Percentiles rank a stretch among this genome's conserved stretches.
Evolutionary conservation across 2,888 invertebrate species (phyloP).

Genomic region (Sphinx pinastri): DNA sequence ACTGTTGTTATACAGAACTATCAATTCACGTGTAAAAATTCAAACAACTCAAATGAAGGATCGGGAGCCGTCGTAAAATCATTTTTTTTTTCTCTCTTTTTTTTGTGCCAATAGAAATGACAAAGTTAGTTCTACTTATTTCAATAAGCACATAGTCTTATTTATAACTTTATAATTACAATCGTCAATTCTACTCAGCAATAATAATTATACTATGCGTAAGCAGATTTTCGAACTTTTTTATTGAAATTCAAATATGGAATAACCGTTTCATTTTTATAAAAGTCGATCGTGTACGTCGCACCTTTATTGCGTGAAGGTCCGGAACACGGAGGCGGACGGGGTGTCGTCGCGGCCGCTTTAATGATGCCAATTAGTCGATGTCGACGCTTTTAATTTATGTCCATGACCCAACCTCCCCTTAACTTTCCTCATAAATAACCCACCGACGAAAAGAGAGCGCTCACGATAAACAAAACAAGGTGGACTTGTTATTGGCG

Average conservation of each 20-base stretch:
- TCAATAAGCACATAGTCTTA: no score
- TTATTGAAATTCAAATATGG: no score
- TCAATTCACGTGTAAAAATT: no score
- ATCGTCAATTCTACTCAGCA: no score
- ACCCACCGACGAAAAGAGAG: conserved; percentile 61
- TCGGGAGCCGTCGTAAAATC: no score
- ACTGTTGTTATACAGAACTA: no score
- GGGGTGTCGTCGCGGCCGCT: conserved; percentile 45
- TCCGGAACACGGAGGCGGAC: conserved; percentile 26
- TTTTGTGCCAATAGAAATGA: no score
- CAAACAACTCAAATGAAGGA: no score
- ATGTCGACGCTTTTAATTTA: conserved; percentile 69
- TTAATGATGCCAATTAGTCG: conserved; percentile 71
- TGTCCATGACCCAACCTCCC: conserved; percentile 58
- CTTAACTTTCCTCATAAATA: conserved; percentile 70
- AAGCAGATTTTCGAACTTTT: background rate
- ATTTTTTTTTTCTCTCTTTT: no score
- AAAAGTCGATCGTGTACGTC: background rate
- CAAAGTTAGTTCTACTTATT: no score
- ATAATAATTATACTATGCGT: no score
- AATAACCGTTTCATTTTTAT: background rate
- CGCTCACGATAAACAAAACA: conserved; percentile 29
- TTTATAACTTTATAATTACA: no score
- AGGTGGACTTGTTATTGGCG: conserved; percentile 34
- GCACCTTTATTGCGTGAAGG: background rate